A percentile compares a stretch with the other conserved stretches of the same genome.
phyloP scores from a whole-genome alignment of 1,140 invertebrate species.

The Yoshiicerus persimilis region DNA sequence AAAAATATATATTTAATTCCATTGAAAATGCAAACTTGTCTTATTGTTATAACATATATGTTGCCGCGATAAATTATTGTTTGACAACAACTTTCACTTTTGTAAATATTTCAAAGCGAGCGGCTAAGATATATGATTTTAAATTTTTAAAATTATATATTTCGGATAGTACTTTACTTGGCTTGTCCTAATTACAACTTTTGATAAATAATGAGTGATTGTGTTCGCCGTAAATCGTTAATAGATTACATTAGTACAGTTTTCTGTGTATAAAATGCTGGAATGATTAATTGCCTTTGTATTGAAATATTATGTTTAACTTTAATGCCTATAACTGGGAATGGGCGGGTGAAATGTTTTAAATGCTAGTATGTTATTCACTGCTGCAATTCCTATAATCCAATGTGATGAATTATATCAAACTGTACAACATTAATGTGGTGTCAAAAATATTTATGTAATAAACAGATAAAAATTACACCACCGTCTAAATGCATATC shows the following conservation, averaged over 20 bases:
- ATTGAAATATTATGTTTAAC: background rate
- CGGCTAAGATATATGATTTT: background rate
- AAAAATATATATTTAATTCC: background rate
- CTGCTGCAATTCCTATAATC: background rate
- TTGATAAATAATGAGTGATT: background rate
- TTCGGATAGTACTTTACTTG: background rate
- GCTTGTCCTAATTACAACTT: background rate
- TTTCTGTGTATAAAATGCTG: background rate
- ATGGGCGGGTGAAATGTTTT: background rate
- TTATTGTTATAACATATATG: background rate
- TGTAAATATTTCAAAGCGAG: background rate
- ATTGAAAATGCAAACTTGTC: background rate
- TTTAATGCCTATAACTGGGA: background rate
- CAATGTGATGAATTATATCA: background rate
- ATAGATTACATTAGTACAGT: background rate
- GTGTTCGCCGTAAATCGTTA: background rate
- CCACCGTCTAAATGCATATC: background rate
- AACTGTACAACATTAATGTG: background rate
- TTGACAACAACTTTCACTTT: background rate
- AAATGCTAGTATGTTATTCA: slow-evolving; percentile 4
- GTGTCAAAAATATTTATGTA: background rate
- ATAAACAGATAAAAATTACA: background rate
- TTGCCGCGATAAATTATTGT: background rate
- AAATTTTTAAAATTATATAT: background rate
- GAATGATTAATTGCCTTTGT: background rate